Evolutionary conservation across 2,797 vertebrate species (phyloP).

Genomic region (Liasis olivaceus): DNA sequence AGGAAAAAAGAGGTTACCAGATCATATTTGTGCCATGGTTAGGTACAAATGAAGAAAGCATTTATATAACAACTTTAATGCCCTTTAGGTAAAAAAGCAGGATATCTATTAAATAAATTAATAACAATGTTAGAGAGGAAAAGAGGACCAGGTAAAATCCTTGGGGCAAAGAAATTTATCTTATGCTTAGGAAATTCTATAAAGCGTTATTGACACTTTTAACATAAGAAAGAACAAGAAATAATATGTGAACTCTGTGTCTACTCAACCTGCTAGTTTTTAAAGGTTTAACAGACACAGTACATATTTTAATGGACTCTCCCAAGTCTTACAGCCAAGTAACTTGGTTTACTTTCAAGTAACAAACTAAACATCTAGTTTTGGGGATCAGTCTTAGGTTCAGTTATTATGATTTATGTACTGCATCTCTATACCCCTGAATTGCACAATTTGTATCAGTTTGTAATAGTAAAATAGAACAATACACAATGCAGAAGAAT

Average conservation of each 20-base stretch:
- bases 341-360: background rate
- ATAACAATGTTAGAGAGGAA: background rate
- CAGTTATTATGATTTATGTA: background rate
- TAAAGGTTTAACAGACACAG: background rate
- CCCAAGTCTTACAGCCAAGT: background rate
- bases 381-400: background rate
- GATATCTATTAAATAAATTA: too few species aligned
- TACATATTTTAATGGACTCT: background rate
- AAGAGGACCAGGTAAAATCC: background rate
- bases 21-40: too few species aligned
- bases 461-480: background rate
- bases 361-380: background rate
- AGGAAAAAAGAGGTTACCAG: too few species aligned
- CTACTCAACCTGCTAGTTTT: background rate
- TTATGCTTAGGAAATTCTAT: background rate
- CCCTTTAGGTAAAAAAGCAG: too few species aligned
- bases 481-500: background rate
- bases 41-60: too few species aligned
- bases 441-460: background rate
- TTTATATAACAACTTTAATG: too few species aligned
- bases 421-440: background rate
- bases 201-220: background rate
- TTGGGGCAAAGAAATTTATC: too few species aligned
- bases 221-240: background rate
- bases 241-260: background rate